Base-by-base conservation (phyloP, 2,113 vertebrate species). In the Noctilio leporinus region DNA sequence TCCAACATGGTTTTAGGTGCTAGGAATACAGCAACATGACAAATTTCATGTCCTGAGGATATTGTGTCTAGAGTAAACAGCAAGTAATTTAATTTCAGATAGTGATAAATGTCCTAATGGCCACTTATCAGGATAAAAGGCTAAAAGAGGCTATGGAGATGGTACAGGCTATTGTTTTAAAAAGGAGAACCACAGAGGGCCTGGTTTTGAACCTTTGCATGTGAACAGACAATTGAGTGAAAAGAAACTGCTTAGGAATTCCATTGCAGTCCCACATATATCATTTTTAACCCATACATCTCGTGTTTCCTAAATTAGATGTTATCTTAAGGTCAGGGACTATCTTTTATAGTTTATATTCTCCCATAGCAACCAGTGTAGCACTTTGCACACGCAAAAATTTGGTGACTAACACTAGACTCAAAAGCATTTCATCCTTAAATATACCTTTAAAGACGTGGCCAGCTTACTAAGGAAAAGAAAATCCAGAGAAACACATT, bases 271-370 rank as follows among this genome's bases (percentile, higher is more conserved):
- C 26, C 65, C 55, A 43, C 14, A 89, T 62, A 73, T 0, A 81
- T 80, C 72, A 96, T 55, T 82, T 86, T 91, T 55, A 93, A 59
- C 84, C 40, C 75, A 9, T 62, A 64, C 76, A 45, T 49, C 28
- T 77, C 64, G 43, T 43, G 6, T 84, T 67, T 83, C 59, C 67
- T 96, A 87, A 84, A 85, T 96, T 88, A 91, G 55, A 93, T 59
- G 22, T 64, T 24, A 88, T 94, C 55, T 94, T 59, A 93, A 91
- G 76, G 77, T 91, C 92, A 95, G 59, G 15, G 64, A 57, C 80
- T 87, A 47, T 69, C 65, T 81, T 83, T 70, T 82, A 78, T 95
- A 95, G 93, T 92, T 89, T 92, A 28, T 83, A 90, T 94, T 92
- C 75, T 94, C 45, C 81, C 81, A 65, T 90, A 87, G 76, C 91